phyloP scores from a whole-genome alignment of 2,113 vertebrate genomes.

The Sitta europaea region DNA sequence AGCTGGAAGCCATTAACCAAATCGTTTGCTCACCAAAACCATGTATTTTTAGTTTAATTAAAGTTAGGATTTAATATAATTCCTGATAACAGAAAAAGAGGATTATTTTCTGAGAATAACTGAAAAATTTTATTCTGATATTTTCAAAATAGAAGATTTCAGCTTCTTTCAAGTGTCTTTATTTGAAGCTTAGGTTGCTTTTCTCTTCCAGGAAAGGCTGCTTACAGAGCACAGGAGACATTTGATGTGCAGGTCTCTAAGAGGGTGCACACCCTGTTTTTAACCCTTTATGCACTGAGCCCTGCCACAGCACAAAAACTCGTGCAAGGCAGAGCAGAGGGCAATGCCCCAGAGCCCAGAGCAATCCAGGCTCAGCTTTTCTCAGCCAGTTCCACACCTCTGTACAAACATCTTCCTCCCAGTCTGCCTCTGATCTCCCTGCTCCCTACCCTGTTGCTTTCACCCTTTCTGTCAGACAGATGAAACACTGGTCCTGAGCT shows the following conservation, averaged over 20 bases:
- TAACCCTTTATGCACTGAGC: neutral
- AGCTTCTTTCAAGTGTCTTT: neutral
- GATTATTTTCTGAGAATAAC: neutral
- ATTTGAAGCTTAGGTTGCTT: neutral
- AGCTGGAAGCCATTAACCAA: neutral
- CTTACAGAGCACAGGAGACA: neutral
- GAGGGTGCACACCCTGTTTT: neutral
- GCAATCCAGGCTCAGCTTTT: neutral
- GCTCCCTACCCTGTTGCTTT: neutral
- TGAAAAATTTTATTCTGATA: neutral
- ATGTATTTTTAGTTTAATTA: neutral
- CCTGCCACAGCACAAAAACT: neutral
- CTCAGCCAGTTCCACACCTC: neutral
- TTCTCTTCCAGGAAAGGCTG: neutral
- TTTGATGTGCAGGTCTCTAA: neutral
- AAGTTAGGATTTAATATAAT: neutral
- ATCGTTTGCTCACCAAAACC: neutral
- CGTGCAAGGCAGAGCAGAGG: neutral
- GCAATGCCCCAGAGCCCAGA: accelerated
- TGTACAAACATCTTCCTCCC: neutral
- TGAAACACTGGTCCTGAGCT: neutral
- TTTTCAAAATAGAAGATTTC: neutral
- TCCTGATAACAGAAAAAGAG: neutral
- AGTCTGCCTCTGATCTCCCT: neutral
- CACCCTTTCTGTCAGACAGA: neutral